Evolutionary conservation across 64 coral and sea anemone genomes (phyloP).

Genomic region (Dendrophyllia cribrosa): DNA sequence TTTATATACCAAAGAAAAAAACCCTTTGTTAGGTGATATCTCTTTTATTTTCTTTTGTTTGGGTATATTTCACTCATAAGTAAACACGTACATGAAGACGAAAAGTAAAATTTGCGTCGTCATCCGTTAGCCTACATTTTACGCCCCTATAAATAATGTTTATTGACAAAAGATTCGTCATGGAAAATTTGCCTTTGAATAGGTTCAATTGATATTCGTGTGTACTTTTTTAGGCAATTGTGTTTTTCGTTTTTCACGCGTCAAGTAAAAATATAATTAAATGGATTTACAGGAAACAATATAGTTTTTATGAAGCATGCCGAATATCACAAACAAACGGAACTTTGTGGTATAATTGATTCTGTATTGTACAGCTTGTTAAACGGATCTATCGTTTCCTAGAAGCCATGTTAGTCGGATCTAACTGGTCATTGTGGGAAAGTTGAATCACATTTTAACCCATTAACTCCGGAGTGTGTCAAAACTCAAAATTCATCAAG

Average conservation of each 20-base stretch:
- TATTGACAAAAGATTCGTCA: not conserved
- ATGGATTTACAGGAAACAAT: not conserved
- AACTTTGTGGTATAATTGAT: not conserved
- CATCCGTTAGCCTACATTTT: too few species aligned
- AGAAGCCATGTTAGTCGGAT: not conserved
- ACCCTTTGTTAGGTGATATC: not conserved
- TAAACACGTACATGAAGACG: not conserved
- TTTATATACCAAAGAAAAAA: not conserved
- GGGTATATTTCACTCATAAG: not conserved
- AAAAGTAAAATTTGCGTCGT: too few species aligned
- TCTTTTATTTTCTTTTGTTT: conserved; percentile 10
- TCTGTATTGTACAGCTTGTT: conserved; percentile 1
- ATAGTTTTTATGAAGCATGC: not conserved
- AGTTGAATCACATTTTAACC: too few species aligned
- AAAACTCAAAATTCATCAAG: too few species aligned
- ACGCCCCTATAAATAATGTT: not conserved
- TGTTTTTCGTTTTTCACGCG: not conserved
- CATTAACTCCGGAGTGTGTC: too few species aligned
- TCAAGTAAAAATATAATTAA: not conserved
- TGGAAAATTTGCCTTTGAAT: not conserved
- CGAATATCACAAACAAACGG: conserved; percentile 1
- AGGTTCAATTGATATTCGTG: not conserved
- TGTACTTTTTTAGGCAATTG: not conserved
- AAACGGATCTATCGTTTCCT: conserved; percentile 16
- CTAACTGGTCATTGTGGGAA: too few species aligned